phyloP scores from a whole-genome alignment of 2,888 invertebrate genomes.

The Conistra vaccinii region DNA sequence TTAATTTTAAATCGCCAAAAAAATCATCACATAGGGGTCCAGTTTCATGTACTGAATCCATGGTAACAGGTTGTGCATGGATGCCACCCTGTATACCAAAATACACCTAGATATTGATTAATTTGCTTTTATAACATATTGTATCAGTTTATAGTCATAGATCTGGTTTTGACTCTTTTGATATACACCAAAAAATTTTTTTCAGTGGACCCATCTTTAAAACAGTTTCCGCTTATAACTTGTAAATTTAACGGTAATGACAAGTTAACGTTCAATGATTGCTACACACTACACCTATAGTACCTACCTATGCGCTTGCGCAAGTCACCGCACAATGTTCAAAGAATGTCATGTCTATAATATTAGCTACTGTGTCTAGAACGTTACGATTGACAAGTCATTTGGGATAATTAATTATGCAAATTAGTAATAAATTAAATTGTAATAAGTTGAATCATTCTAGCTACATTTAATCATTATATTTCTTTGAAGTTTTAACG shows the following conservation, averaged over 20 bases:
- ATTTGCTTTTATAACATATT: neutral
- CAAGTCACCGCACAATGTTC: slow-evolving; percentile 32
- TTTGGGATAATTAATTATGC: slow-evolving; percentile 21
- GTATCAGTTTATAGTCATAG: neutral
- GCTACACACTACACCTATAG: slow-evolving; percentile 29
- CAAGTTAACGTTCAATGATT: slow-evolving; percentile 46
- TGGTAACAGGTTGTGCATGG: too few relatives aligned
- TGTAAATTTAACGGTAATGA: slow-evolving; percentile 54
- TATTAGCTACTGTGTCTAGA: slow-evolving; percentile 27
- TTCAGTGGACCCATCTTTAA: neutral
- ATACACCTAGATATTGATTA: neutral
- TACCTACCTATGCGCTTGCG: slow-evolving; percentile 40
- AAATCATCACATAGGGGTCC: too few relatives aligned
- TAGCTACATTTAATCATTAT: neutral
- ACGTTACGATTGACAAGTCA: slow-evolving; percentile 30
- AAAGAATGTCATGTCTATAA: slow-evolving; percentile 31
- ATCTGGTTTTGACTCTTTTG: neutral
- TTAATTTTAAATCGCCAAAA: too few relatives aligned
- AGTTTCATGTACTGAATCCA: too few relatives aligned
- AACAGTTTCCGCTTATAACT: slow-evolving; percentile 32
- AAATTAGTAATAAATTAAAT: slow-evolving; percentile 24
- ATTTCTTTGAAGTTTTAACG: neutral
- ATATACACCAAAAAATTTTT: neutral
- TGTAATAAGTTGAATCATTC: neutral
- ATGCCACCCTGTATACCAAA: too few relatives aligned